Percentiles rank a stretch among this genome's conserved stretches.
phyloP scores from a whole-genome alignment of 1,140 invertebrate species.

The Euura saliciscinereae region DNA sequence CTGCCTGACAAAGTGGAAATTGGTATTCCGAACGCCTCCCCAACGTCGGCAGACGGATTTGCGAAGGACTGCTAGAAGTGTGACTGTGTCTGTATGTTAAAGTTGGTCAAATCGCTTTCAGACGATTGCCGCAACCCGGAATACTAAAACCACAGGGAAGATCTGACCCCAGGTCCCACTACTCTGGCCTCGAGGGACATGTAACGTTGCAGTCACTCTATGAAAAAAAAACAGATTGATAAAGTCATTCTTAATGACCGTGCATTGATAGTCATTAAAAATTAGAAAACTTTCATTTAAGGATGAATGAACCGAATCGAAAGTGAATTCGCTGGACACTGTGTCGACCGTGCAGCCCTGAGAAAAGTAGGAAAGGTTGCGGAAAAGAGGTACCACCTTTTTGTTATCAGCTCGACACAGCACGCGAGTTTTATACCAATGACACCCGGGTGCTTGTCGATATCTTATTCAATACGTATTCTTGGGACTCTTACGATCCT shows the following conservation, averaged over 20 bases:
- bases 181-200: too few species aligned
- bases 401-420: conserved; percentile 39
- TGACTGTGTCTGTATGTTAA: conserved; percentile 43
- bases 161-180: not conserved
- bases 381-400: conserved; percentile 27
- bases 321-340: too few species aligned
- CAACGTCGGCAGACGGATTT: conserved; percentile 57
- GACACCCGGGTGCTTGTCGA: not conserved
- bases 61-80: conserved; percentile 41
- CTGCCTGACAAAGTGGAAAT: conserved; percentile 53
- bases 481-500: not conserved
- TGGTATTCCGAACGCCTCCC: conserved; percentile 52
- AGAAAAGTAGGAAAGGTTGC: not conserved
- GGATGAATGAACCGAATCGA: not conserved
- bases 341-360: too few species aligned
- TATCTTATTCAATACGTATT: conserved; percentile 7
- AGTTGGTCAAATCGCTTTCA: conserved; percentile 56
- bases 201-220: too few species aligned
- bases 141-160: conserved; percentile 37
- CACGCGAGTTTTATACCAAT: conserved; percentile 16
- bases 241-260: too few species aligned
- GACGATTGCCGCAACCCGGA: conserved; percentile 41
- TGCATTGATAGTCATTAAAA: not conserved
- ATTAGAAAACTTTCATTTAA: not conserved
- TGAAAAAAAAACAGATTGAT: too few species aligned